These are phyloP conservation scores for Pampus argenteus DNA, from an alignment of 2,797 vertebrate species.

Conservation along the genomic window DNA sequence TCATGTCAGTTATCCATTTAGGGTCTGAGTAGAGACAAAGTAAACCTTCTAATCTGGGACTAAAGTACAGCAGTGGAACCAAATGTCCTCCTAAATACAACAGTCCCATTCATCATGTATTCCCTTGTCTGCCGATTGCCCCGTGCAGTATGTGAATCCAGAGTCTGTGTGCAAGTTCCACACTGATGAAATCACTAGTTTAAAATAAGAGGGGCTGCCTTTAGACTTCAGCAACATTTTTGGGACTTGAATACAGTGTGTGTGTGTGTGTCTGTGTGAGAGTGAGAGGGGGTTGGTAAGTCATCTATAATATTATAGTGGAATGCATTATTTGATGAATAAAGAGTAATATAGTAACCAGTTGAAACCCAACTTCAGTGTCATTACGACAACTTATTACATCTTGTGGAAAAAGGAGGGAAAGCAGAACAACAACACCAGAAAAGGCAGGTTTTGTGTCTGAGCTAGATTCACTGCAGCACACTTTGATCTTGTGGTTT, in stretches of 20 bases:
- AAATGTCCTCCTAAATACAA: slow-evolving; percentile 71
- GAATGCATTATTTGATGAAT: slow-evolving; percentile 24
- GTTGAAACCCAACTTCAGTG: slow-evolving; percentile 20
- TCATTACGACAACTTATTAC: slow-evolving; percentile 29
- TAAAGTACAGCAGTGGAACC: slow-evolving; percentile 62
- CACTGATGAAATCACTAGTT: slow-evolving; percentile 80
- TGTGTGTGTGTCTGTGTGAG: slow-evolving; percentile 28
- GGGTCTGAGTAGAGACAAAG: slow-evolving; percentile 54
- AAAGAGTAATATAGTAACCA: slow-evolving; percentile 28
- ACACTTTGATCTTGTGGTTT: slow-evolving; percentile 82
- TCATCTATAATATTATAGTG: slow-evolving; percentile 14
- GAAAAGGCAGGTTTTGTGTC: slow-evolving; percentile 47
- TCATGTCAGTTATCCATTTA: slow-evolving; percentile 50
- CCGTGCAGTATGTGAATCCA: slow-evolving; percentile 66
- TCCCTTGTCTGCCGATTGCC: slow-evolving; percentile 69
- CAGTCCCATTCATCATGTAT: slow-evolving; percentile 72
- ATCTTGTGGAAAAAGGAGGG: slow-evolving; percentile 52
- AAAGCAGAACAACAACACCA: slow-evolving; percentile 56
- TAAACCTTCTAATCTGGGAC: slow-evolving; percentile 71
- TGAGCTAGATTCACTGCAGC: slow-evolving; percentile 73
- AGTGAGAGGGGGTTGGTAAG: slow-evolving; percentile 15
- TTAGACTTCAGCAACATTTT: slow-evolving; percentile 53
- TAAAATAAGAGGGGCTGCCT: slow-evolving; percentile 67
- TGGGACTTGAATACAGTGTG: slow-evolving; percentile 36
- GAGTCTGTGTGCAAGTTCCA: slow-evolving; percentile 78